Evolutionary conservation across 2,797 vertebrate species (phyloP), one percentile per base, ranked within the genome.

Genomic region (Coccyzus lansbergi): DNA sequence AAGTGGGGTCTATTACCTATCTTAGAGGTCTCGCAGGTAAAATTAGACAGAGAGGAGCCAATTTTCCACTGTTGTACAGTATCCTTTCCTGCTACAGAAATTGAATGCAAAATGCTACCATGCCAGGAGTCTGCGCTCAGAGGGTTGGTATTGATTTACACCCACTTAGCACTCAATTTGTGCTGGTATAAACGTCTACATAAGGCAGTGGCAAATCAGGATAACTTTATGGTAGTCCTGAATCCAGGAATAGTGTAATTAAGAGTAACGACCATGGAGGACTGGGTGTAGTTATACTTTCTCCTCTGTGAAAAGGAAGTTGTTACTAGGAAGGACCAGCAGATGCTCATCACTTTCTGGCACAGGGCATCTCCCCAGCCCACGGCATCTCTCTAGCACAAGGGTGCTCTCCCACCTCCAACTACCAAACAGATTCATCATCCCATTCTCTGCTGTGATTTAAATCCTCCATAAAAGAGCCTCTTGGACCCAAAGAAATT

Each of bases 131-230:
- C 62, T 36, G 69, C 71, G 18, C 70, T 82, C 56, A 56, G 67
- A 82, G 84, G 59, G 5, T 33, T 91, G 92, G 58, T 87, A 68
- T 29, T 79, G 88, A 74, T 94, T 96, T 80, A 81, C 86, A 95
- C 79, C 42, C 76, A 86, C 76, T 95, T 95, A 93, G 14, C 62
- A 78, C 86, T 87, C 86, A 74, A 29, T 89, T 92, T 91, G 71
- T 65, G 51, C 82, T 48, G 14, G 26, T 76, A 74, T 83, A 88
- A 89, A 83, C 0, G 0, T 64, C 88, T 90, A 13, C 2, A 3
- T 31, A 68, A 91, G 26, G 60, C 58, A 62, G 83, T 42, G 65
- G 88, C 68, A 86, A 80, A 89, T 75, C 64, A 26, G 68, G 65
- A 58, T 42, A 46, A 71, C 55, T 83, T 69, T 81, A 58, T 75